These are phyloP conservation scores for Labrus mixtus DNA, from an alignment of 2,113 vertebrate genomes.

Conservation along the genomic window DNA sequence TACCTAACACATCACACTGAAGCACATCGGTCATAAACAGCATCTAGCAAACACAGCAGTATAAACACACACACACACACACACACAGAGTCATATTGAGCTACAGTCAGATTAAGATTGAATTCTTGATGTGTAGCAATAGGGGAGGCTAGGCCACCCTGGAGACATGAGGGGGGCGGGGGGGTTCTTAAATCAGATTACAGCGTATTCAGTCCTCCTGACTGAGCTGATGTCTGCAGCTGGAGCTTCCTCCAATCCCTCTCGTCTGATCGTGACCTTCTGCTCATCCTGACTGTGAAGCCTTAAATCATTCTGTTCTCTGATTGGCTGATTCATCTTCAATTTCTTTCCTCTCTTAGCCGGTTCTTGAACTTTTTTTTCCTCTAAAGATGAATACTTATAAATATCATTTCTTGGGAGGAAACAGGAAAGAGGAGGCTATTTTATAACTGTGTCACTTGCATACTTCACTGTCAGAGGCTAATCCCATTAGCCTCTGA, in stretches of 20 bases:
- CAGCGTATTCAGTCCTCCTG: conserved; percentile 39
- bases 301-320: not conserved
- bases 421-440: too few relatives aligned
- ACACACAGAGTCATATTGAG: conserved; percentile 23
- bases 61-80: conserved; percentile 7
- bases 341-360: not conserved
- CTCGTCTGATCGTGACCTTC: conserved; percentile 2
- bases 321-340: not conserved
- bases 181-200: conserved; percentile 65
- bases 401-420: too few relatives aligned
- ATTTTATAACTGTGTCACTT: too few relatives aligned
- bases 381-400: too few relatives aligned
- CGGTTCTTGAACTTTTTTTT: too few relatives aligned
- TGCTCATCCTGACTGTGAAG: not conserved
- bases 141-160: conserved; percentile 45
- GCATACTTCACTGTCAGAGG: too few relatives aligned
- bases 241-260: conserved; percentile 6
- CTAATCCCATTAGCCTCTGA: too few relatives aligned
- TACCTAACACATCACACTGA: too few relatives aligned
- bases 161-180: conserved; percentile 13
- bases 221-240: conserved; percentile 45
- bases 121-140: conserved; percentile 59
- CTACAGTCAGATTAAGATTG: conserved; percentile 49
- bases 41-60: too few relatives aligned
- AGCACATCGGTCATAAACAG: too few relatives aligned